Percentiles rank a stretch among this genome's conserved stretches.
Evolutionary conservation across 1,140 invertebrate genomes (phyloP).

Genomic region (Bombus breviceps): DNA sequence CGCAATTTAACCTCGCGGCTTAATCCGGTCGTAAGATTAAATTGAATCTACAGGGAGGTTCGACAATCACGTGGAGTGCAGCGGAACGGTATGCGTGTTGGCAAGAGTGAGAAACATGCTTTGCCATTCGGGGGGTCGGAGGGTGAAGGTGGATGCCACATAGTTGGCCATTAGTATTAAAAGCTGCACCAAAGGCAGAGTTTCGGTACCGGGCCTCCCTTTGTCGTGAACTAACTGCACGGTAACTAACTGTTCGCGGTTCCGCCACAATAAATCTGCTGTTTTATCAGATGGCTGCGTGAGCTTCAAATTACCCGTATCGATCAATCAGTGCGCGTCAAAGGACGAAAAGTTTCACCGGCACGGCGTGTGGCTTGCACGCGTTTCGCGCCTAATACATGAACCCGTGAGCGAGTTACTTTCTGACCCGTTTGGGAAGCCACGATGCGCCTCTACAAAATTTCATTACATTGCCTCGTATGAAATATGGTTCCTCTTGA

Average conservation of each 20-base stretch:
- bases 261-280: conserved; percentile 15
- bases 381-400: background rate
- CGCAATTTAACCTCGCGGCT: conserved; percentile 45
- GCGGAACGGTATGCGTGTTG: conserved; percentile 45
- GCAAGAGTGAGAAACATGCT: conserved; percentile 48
- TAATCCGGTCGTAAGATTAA: conserved; percentile 68
- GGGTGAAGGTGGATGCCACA: conserved; percentile 54
- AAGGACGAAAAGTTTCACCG: conserved; percentile 11
- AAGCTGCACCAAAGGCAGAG: conserved; percentile 52
- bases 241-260: conserved; percentile 11
- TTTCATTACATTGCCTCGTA: background rate
- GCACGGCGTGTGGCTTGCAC: too few relatives aligned
- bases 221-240: conserved; percentile 37
- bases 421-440: background rate
- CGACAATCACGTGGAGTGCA: conserved; percentile 57
- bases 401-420: background rate
- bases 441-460: background rate
- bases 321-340: conserved; percentile 23
- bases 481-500: background rate
- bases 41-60: conserved; percentile 73
- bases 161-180: conserved; percentile 74
- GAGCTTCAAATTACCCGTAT: conserved; percentile 33
- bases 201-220: conserved; percentile 20
- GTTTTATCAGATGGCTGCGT: conserved; percentile 34
- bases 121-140: conserved; percentile 46